Conservation (phyloP, 2,888 invertebrate species). For the Ypsolopha scabrella region DNA sequence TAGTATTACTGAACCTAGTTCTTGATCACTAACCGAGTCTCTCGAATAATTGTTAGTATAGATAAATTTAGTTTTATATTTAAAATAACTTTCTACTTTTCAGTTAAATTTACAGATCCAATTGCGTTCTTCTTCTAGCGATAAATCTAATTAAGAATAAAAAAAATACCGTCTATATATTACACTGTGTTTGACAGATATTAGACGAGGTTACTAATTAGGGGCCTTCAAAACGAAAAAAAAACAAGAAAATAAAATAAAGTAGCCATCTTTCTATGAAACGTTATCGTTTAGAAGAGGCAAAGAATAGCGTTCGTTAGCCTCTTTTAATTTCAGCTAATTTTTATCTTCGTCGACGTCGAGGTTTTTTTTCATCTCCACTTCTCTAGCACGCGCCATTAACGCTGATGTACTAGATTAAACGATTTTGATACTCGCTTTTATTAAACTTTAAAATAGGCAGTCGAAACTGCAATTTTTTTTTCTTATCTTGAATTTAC, state of each 20-base stretch:
- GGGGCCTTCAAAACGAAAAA: not conserved
- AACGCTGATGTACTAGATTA: conserved; percentile 25
- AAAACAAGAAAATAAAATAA: not conserved
- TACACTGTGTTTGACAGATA: not conserved
- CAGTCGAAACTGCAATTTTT: too few relatives aligned
- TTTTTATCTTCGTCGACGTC: conserved; percentile 59
- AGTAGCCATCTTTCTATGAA: not conserved
- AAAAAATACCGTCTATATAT: too few relatives aligned
- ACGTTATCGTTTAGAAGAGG: conserved; percentile 14
- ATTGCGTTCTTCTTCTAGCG: too few relatives aligned
- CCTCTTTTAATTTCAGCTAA: conserved; percentile 70
- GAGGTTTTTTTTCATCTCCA: conserved; percentile 31
- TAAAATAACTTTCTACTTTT: too few relatives aligned
- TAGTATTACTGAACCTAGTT: too few relatives aligned
- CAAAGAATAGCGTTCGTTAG: conserved; percentile 63
- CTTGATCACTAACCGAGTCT: too few relatives aligned
- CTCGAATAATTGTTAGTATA: too few relatives aligned
- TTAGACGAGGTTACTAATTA: not conserved
- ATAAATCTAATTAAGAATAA: too few relatives aligned
- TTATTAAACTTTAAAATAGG: not conserved
- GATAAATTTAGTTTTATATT: too few relatives aligned
- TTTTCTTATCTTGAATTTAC: too few relatives aligned
- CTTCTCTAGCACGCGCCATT: conserved; percentile 52
- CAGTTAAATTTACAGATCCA: too few relatives aligned
- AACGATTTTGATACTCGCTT: conserved; percentile 31